Evolutionary conservation across 1,140 invertebrate genomes (phyloP).

Genomic region (Aphis craccivora): DNA sequence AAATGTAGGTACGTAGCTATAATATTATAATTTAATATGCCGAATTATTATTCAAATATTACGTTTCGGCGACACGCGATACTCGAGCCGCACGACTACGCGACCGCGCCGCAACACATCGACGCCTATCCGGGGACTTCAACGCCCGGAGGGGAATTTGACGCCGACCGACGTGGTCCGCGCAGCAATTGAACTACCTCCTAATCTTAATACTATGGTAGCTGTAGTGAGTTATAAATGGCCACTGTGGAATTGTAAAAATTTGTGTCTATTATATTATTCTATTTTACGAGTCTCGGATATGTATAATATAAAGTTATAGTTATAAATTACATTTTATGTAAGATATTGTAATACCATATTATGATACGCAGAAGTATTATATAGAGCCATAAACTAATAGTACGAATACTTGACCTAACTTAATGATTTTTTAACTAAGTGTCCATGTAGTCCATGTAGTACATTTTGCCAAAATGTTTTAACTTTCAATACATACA

Average conservation of each 20-base stretch:
- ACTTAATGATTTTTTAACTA: background rate
- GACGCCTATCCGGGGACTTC: background rate
- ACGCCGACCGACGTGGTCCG: background rate
- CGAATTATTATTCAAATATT: slow-evolving; percentile 19
- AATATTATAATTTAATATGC: slow-evolving; percentile 1
- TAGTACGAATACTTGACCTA: background rate
- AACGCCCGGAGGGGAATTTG: background rate
- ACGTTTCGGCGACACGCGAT: slow-evolving; percentile 1
- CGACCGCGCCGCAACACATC: background rate
- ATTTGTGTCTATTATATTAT: background rate
- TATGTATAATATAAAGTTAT: too few species aligned
- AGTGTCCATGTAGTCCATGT: background rate
- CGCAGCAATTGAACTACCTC: background rate
- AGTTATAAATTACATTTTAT: background rate
- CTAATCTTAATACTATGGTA: background rate
- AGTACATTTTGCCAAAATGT: background rate
- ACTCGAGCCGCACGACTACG: background rate
- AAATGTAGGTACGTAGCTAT: background rate
- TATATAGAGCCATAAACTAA: background rate
- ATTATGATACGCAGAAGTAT: background rate
- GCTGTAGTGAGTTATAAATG: background rate
- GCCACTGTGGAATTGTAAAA: background rate
- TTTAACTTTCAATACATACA: background rate
- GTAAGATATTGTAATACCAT: background rate
- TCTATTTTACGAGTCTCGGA: background rate